Evolutionary conservation across 2,888 invertebrate genomes (phyloP).

Genomic region (Nineta flava): DNA sequence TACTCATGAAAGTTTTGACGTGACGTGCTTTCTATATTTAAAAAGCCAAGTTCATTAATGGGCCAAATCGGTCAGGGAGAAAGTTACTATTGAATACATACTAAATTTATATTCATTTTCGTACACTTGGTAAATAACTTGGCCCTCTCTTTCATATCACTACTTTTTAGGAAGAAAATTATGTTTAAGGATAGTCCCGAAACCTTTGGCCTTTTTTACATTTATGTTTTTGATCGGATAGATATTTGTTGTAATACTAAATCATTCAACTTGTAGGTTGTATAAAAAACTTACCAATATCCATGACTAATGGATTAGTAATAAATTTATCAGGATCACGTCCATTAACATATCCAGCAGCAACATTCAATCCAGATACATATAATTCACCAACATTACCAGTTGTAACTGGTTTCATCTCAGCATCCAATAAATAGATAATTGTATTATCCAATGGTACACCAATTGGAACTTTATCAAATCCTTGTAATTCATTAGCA

Average conservation of each 20-base stretch:
- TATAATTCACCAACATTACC: slow-evolving; percentile 69
- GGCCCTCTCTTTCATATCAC: background rate
- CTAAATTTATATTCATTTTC: too few relatives aligned
- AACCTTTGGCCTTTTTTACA: background rate
- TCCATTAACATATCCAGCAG: slow-evolving; percentile 64
- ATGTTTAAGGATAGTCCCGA: too few relatives aligned
- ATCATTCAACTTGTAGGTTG: background rate
- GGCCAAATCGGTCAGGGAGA: too few relatives aligned
- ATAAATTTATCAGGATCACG: slow-evolving; percentile 58
- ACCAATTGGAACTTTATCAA: slow-evolving; percentile 67
- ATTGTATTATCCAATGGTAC: slow-evolving; percentile 61
- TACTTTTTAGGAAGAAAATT: too few relatives aligned
- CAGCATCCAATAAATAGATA: slow-evolving; percentile 62
- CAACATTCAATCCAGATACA: slow-evolving; percentile 65
- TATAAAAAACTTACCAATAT: slow-evolving; percentile 31
- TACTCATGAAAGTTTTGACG: too few relatives aligned
- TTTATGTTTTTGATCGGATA: too few relatives aligned
- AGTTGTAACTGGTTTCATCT: slow-evolving; percentile 51
- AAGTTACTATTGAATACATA: too few relatives aligned
- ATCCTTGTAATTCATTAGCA: slow-evolving; percentile 38
- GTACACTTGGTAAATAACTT: too few relatives aligned
- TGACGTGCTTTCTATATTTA: too few relatives aligned
- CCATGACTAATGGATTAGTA: slow-evolving; percentile 54
- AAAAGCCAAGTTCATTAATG: too few relatives aligned
- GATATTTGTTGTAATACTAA: background rate